Conservation (phyloP, 2,113 vertebrate genomes). For the Neogale vison region DNA sequence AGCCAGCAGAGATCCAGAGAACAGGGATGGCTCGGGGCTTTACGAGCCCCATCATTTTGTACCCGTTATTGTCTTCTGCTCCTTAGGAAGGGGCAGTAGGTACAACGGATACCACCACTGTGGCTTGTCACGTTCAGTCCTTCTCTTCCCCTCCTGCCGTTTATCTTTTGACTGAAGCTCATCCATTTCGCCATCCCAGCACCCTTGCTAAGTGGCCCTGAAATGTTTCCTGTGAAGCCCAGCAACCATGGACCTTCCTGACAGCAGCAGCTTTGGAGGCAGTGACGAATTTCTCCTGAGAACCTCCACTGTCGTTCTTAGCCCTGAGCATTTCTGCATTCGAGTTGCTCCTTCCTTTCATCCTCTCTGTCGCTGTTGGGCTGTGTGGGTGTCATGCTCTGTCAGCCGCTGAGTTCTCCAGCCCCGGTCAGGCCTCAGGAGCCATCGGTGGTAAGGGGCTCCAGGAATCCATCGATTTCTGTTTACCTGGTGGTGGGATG, state of each 20-base stretch:
- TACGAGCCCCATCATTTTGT: background rate
- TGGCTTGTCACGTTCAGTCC: background rate
- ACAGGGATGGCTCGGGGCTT: background rate
- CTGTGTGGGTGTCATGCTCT: background rate
- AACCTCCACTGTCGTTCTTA: background rate
- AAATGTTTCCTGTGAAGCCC: background rate
- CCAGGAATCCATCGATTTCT: background rate
- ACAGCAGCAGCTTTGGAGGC: background rate
- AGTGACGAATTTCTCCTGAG: background rate
- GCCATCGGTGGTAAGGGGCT: background rate
- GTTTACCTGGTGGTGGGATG: background rate
- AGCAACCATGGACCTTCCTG: background rate
- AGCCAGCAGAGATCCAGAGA: background rate
- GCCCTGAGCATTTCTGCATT: background rate
- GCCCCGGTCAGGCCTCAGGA: background rate
- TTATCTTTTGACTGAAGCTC: background rate
- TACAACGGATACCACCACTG: rapidly evolving
- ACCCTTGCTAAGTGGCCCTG: background rate
- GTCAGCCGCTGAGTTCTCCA: background rate
- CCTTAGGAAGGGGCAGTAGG: background rate
- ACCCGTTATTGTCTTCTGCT: background rate
- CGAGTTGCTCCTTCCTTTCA: background rate
- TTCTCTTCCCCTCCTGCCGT: background rate
- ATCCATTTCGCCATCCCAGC: background rate
- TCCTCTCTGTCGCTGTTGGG: background rate